Conservation (phyloP, 2,797 vertebrate genomes). For the Peromyscus melanophrys region DNA sequence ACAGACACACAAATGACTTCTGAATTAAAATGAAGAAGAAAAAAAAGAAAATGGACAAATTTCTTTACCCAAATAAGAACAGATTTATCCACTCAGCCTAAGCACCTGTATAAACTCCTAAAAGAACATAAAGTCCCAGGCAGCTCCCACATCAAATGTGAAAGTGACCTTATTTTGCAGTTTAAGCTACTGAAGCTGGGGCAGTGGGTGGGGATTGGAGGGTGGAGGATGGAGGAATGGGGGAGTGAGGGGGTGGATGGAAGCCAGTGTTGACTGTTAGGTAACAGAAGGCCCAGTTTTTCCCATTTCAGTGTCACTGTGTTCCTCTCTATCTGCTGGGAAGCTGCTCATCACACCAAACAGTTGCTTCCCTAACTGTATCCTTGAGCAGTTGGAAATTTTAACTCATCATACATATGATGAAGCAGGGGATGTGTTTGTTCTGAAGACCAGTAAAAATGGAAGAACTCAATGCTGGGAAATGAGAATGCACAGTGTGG, state of each 20-base stretch:
- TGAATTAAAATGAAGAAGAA: slow-evolving; percentile 21
- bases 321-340: neutral
- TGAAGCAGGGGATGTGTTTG: neutral
- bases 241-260: neutral
- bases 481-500: neutral
- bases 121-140: slow-evolving; percentile 29
- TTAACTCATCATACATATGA: neutral
- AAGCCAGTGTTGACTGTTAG: neutral
- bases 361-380: too few species aligned
- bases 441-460: neutral
- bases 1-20: neutral
- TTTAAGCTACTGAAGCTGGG: neutral
- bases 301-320: neutral
- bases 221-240: too few species aligned
- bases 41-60: slow-evolving; percentile 53
- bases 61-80: slow-evolving; percentile 8
- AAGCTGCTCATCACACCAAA: neutral
- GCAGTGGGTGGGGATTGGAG: too few species aligned
- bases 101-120: neutral
- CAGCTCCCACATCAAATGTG: neutral
- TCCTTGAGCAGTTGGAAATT: neutral
- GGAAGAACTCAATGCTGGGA: neutral
- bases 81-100: neutral
- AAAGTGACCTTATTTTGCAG: slow-evolving; percentile 49
- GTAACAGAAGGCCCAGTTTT: neutral